These are phyloP conservation scores for Spea bombifrons DNA, from an alignment of 2,113 vertebrate genomes.

Conservation along the genomic window DNA sequence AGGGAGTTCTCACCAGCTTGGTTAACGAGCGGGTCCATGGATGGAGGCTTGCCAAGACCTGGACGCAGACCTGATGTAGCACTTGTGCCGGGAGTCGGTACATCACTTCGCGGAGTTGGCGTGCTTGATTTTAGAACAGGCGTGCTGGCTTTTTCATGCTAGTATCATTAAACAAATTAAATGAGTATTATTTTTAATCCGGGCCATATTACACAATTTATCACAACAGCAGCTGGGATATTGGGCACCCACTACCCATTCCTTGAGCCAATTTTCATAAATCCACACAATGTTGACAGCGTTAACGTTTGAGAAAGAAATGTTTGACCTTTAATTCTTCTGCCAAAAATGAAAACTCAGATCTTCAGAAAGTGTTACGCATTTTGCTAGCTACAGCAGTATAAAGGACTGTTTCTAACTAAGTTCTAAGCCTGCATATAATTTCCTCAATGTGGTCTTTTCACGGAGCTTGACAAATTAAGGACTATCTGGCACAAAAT, in stretches of 20 bases:
- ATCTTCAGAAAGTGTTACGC: slow-evolving; percentile 35
- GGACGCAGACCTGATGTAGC: slow-evolving; percentile 85
- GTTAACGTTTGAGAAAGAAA: slow-evolving; percentile 67
- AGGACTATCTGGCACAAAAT: slow-evolving; percentile 30
- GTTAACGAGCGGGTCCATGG: slow-evolving; percentile 89
- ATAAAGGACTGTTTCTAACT: slow-evolving; percentile 28
- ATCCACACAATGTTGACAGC: slow-evolving; percentile 65
- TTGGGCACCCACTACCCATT: slow-evolving; percentile 62
- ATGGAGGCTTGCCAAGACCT: slow-evolving; percentile 82
- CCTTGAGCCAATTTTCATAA: slow-evolving; percentile 68
- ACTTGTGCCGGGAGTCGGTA: slow-evolving; percentile 85
- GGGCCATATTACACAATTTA: slow-evolving; percentile 70
- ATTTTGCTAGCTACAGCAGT: slow-evolving; percentile 18
- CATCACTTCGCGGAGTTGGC: slow-evolving; percentile 87
- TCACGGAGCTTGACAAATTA: slow-evolving; percentile 35
- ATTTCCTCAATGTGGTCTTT: slow-evolving; percentile 39
- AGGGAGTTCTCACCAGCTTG: slow-evolving; percentile 75
- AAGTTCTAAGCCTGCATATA: slow-evolving; percentile 36
- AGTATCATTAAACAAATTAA: slow-evolving; percentile 77
- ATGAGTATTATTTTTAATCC: slow-evolving; percentile 75
- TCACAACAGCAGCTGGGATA: slow-evolving; percentile 71
- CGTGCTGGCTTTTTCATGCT: slow-evolving; percentile 94
- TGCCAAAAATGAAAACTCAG: slow-evolving; percentile 60
- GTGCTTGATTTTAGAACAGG: slow-evolving; percentile 92
- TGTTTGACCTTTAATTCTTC: slow-evolving; percentile 62